Conservation (phyloP, 2,888 invertebrate species). For the Rhagonycha fulva region DNA sequence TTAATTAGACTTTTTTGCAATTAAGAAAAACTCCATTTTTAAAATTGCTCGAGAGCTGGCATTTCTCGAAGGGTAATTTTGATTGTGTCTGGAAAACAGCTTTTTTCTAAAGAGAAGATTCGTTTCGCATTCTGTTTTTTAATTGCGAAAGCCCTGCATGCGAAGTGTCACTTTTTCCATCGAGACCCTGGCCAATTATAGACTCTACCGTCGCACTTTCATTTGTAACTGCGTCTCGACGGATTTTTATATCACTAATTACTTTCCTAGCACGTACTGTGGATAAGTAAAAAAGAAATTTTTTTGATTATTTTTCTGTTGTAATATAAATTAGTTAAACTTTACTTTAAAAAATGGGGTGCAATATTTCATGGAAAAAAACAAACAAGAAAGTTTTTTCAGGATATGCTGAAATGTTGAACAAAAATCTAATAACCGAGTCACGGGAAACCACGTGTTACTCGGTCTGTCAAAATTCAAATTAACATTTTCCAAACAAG, state of each 20-base stretch:
- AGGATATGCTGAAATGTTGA: not conserved
- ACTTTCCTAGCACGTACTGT: conserved; percentile 54
- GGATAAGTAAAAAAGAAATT: conserved; percentile 29
- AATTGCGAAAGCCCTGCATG: conserved; percentile 52
- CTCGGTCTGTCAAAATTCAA: too few species aligned
- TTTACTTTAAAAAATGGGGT: not conserved
- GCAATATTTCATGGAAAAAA: not conserved
- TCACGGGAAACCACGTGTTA: not conserved
- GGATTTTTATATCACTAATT: conserved; percentile 59
- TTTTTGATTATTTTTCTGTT: conserved; percentile 14
- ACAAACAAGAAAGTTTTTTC: not conserved
- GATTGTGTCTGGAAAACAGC: conserved; percentile 46
- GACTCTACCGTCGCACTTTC: conserved; percentile 48
- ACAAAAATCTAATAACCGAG: not conserved
- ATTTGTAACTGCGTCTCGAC: conserved; percentile 54
- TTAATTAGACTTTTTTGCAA: conserved; percentile 55
- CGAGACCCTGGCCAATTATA: conserved; percentile 46
- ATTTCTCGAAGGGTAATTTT: conserved; percentile 51
- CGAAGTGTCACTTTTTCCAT: conserved; percentile 49
- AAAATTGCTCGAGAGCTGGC: conserved; percentile 51
- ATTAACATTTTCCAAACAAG: too few species aligned
- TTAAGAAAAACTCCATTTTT: conserved; percentile 55
- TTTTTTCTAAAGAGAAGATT: conserved; percentile 27
- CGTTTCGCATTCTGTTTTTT: conserved; percentile 37
- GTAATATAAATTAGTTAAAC: not conserved